Percentiles rank a stretch among this genome's conserved stretches.
Conservation (phyloP, 2,113 vertebrate species). For the Gymnogyps californianus region DNA sequence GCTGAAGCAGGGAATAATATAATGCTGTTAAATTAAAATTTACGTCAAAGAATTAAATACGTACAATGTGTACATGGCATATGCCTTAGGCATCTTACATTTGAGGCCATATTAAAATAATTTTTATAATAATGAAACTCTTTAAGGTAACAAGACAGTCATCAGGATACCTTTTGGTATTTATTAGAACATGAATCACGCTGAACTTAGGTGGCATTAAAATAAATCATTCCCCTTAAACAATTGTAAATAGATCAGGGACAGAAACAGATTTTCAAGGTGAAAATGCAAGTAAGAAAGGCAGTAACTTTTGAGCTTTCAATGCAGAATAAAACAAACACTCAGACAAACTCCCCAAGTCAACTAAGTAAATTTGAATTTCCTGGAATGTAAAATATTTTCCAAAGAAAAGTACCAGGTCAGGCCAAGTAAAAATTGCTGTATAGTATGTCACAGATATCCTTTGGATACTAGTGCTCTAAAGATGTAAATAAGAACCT, state of each 20-base stretch:
- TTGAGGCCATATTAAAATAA: background rate
- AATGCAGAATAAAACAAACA: background rate
- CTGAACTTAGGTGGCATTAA: background rate
- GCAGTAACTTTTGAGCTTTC: background rate
- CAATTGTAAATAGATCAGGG: background rate
- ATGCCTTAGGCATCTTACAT: background rate
- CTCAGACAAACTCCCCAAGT: background rate
- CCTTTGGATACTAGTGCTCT: background rate
- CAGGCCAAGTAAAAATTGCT: background rate
- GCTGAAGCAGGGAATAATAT: background rate
- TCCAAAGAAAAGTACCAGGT: background rate
- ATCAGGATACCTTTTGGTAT: background rate
- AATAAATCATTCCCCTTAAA: background rate
- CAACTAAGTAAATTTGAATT: background rate
- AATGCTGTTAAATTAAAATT: background rate
- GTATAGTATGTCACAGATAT: background rate
- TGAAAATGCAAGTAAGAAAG: background rate
- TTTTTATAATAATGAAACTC: background rate
- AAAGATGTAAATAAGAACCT: background rate
- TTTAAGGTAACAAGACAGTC: background rate
- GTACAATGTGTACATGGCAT: background rate
- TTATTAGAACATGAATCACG: background rate
- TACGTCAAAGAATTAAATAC: background rate
- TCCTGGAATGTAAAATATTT: background rate
- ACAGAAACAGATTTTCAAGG: background rate